Conservation (phyloP, 92 coral and sea anemone genomes). For the Heliopora coerulea region DNA sequence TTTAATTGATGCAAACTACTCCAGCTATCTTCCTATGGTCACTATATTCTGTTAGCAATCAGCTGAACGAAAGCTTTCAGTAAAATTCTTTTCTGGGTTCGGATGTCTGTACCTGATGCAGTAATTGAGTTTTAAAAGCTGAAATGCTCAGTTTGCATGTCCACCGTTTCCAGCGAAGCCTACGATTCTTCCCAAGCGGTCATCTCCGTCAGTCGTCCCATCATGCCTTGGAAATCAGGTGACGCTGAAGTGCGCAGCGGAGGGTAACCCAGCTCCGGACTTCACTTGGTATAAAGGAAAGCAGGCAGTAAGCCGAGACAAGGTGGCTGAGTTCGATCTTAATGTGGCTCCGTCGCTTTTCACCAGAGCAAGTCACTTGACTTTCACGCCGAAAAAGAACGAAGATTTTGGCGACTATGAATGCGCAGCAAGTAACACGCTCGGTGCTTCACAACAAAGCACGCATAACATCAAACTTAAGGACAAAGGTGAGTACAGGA, state of each 20-base stretch:
- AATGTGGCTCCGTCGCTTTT: conserved; percentile 24
- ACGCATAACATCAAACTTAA: conserved; percentile 15
- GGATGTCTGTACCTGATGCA: too few relatives aligned
- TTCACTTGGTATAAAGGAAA: conserved; percentile 38
- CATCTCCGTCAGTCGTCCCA: conserved; percentile 6
- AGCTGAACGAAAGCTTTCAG: too few relatives aligned
- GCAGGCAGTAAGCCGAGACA: conserved; percentile 12
- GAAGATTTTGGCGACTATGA: conserved; percentile 39
- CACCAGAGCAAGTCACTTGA: conserved; percentile 31
- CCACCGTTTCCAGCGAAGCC: conserved; percentile 21
- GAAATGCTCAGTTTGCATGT: too few relatives aligned
- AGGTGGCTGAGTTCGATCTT: conserved; percentile 35
- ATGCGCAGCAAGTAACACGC: conserved; percentile 37
- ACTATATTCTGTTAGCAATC: too few relatives aligned
- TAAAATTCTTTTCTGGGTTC: too few relatives aligned
- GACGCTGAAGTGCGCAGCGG: conserved; percentile 29
- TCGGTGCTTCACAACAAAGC: conserved; percentile 33
- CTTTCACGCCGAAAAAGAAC: conserved; percentile 22
- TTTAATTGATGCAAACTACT: too few relatives aligned
- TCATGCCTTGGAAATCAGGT: conserved; percentile 37
- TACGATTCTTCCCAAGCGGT: conserved; percentile 8
- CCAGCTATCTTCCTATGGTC: too few relatives aligned
- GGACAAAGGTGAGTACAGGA: conserved; percentile 12
- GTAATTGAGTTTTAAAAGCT: too few relatives aligned
- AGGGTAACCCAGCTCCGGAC: conserved; percentile 38